Conservation (phyloP, 2,113 vertebrate species). For the Neopipo cinnamomea region DNA sequence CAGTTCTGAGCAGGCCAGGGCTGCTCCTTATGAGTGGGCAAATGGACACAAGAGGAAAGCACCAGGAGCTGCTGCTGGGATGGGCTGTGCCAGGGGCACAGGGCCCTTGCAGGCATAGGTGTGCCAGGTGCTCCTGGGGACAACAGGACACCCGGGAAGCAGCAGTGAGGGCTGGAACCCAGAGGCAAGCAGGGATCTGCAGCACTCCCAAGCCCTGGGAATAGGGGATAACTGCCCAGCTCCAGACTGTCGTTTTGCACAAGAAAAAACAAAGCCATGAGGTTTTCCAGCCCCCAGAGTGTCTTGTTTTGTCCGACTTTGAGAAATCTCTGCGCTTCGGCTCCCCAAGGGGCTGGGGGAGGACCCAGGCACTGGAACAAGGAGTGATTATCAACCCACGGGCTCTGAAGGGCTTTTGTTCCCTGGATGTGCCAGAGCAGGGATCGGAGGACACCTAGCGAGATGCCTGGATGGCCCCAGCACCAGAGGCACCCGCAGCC, state of each 20-base stretch:
- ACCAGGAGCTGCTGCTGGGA: background rate
- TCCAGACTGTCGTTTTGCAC: background rate
- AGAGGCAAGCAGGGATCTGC: background rate
- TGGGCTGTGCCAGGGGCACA: rapidly evolving
- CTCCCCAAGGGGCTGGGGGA: background rate
- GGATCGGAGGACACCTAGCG: conserved; percentile 55
- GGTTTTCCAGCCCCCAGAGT: background rate
- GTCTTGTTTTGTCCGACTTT: background rate
- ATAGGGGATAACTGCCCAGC: rapidly evolving
- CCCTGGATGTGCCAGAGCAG: background rate
- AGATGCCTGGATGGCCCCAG: background rate
- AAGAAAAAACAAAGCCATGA: background rate
- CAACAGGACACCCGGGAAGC: background rate
- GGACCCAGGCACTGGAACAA: conserved; percentile 10
- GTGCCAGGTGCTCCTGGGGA: too few species aligned
- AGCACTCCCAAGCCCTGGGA: background rate
- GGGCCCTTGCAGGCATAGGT: background rate
- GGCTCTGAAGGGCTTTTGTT: conserved; percentile 58
- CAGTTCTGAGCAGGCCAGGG: background rate
- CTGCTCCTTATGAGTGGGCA: background rate
- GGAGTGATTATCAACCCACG: background rate
- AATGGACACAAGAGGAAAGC: background rate
- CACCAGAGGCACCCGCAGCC: background rate
- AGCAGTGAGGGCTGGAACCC: background rate
- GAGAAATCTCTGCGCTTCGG: background rate